Percentiles rank a stretch among this genome's conserved stretches.
These are phyloP conservation scores for Aleiodes leptofemur DNA, from an alignment of 2,888 invertebrate genomes.

Conservation along the genomic window DNA sequence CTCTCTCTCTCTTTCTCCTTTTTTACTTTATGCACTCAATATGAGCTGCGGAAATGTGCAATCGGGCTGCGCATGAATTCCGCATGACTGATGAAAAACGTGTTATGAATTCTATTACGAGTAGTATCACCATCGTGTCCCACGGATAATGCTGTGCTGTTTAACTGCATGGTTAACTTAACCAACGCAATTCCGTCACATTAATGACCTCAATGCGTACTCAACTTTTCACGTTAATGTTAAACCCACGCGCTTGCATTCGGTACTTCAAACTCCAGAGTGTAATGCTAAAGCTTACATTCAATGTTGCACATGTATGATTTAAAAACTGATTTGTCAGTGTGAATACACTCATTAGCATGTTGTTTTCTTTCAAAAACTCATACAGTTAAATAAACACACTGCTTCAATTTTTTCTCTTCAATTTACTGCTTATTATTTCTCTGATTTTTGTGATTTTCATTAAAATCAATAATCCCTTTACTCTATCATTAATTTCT, in stretches of 20 bases:
- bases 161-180: conserved; percentile 22
- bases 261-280: not conserved
- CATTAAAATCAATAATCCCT: not conserved
- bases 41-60: conserved; percentile 4
- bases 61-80: conserved; percentile 1
- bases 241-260: conserved; percentile 24
- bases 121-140: not conserved
- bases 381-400: too few relatives aligned
- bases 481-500: not conserved
- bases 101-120: conserved; percentile 29
- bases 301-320: not conserved
- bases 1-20: not conserved
- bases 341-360: not conserved
- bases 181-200: conserved; percentile 33
- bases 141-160: conserved; percentile 16
- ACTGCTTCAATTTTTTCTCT: too few relatives aligned
- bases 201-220: conserved; percentile 26
- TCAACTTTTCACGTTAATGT: conserved; percentile 17
- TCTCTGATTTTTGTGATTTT: not conserved
- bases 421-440: too few relatives aligned
- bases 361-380: too few relatives aligned
- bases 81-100: conserved; percentile 23
- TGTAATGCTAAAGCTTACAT: not conserved
- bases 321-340: conserved; percentile 11
- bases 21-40: conserved; percentile 1